Evolutionary conservation across 2,113 vertebrate species (phyloP).

Genomic region (Bothrops jararaca): DNA sequence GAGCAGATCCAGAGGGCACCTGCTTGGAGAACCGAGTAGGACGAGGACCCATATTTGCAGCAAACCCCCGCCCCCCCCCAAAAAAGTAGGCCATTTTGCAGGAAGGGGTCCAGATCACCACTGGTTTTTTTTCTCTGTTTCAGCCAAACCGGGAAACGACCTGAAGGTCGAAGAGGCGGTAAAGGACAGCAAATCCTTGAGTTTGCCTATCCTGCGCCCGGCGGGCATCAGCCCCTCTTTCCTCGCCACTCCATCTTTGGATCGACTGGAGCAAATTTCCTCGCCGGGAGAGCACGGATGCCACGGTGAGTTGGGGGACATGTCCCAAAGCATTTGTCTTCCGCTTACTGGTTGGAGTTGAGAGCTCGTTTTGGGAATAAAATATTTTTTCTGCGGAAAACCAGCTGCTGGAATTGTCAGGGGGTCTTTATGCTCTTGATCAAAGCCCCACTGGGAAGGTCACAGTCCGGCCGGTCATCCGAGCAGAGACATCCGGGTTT

Average conservation of each 20-base stretch:
- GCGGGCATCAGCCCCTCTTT: slow-evolving; percentile 57
- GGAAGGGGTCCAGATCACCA: too few species aligned
- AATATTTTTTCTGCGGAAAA: too few species aligned
- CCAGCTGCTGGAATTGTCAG: too few species aligned
- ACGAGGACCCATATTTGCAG: not conserved
- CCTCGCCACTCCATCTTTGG: slow-evolving; percentile 64
- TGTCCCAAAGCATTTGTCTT: not conserved
- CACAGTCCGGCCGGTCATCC: too few species aligned
- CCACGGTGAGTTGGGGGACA: slow-evolving; percentile 74
- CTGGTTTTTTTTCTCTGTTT: rapidly evolving
- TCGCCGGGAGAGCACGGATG: slow-evolving; percentile 73
- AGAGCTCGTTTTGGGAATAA: too few species aligned
- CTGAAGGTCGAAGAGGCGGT: slow-evolving; percentile 86
- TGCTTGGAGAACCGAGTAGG: not conserved
- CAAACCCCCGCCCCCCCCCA: too few species aligned
- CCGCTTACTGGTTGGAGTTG: too few species aligned
- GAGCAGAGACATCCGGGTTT: too few species aligned
- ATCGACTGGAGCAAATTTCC: slow-evolving; percentile 71
- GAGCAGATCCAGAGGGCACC: not conserved
- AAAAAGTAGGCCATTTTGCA: too few species aligned
- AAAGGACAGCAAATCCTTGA: slow-evolving; percentile 79
- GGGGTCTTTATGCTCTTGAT: too few species aligned
- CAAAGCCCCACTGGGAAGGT: too few species aligned
- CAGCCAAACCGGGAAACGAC: slow-evolving; percentile 87
- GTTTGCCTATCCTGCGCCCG: slow-evolving; percentile 82